Evolutionary conservation across 2,113 vertebrate genomes (phyloP).

Genomic region (Oreochromis niloticus): DNA sequence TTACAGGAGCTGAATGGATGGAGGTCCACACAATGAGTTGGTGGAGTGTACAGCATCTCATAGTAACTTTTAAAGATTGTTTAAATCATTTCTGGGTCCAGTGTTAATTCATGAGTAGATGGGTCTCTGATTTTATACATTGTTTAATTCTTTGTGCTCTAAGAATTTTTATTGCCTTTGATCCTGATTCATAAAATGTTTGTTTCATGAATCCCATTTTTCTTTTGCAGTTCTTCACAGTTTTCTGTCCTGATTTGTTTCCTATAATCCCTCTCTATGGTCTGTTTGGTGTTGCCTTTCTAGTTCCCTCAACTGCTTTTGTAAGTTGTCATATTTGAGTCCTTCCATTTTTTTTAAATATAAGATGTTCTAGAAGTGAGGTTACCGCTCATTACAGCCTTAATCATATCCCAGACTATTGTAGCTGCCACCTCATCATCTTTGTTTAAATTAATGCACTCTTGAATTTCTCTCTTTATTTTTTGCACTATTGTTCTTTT

Average conservation of each 20-base stretch:
- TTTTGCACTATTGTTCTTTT: background rate
- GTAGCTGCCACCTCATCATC: background rate
- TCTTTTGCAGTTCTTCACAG: background rate
- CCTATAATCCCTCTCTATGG: background rate
- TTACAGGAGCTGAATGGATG: background rate
- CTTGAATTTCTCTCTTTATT: background rate
- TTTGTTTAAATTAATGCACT: background rate
- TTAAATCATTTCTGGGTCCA: background rate
- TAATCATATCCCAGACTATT: background rate
- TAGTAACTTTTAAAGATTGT: background rate
- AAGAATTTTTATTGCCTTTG: background rate
- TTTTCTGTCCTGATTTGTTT: background rate
- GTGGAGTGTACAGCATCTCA: background rate
- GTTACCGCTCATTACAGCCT: background rate
- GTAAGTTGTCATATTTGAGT: background rate
- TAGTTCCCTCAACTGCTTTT: background rate
- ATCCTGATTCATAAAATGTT: background rate
- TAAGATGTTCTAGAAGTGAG: background rate
- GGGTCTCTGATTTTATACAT: background rate
- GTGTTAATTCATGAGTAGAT: background rate
- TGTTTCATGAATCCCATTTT: background rate
- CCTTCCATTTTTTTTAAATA: background rate
- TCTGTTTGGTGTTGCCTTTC: background rate
- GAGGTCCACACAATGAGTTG: too few species aligned
- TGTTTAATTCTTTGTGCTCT: background rate